Evolutionary conservation across 2,797 vertebrate genomes (phyloP), one percentile per base, ranked within the genome.

Genomic region (Sphenodon punctatus): DNA sequence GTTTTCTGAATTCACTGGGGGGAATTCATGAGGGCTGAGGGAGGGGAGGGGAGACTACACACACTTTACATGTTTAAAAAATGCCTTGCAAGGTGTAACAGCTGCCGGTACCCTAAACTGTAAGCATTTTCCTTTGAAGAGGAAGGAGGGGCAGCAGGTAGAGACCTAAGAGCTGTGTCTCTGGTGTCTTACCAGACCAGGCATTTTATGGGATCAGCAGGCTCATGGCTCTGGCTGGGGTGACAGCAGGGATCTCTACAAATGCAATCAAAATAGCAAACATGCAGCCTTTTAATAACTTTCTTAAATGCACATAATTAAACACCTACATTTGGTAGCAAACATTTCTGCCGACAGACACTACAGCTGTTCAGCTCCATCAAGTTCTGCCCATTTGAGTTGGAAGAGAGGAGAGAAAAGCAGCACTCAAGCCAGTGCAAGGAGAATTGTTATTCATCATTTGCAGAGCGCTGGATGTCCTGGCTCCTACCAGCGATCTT

Each of bases 351-450:
- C 39, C 68, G 53, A 1, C 0, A 36, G 61, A 1, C 0, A 9
- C 38, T 70, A 66, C 71, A 71, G 41, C 56, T 86, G 23, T 32
- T 72, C 56, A 65, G 73, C 66, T 87, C 67, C 45, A 23, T 71
- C 80, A 34, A 78, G 61, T 45, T 60, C 42, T 75, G 63, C 56
- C 2, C 76, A 65, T 15, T 51, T 69, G 58, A 78, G n/a, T 7
- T 43, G 64, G 36, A 61, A 63, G 78, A 38, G 42, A 67, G 60
- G 67, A 55, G 34, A 51, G 66, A 0, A 0, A 3, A 10, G 6
- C 1, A 0, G 53, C 32, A 83, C 63, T 73, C 3, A 0, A 0
- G 0, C 30, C 45, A 39, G 72, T n/a, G 48, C 1, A 0, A n/a
- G 32, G 63, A 38, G 49, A 0, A 1, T 60, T 55, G 0, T 0